Percentiles rank a stretch among this genome's conserved stretches.
phyloP scores from a whole-genome alignment of 1,140 invertebrate genomes.

The Scaptomyza pallida region DNA sequence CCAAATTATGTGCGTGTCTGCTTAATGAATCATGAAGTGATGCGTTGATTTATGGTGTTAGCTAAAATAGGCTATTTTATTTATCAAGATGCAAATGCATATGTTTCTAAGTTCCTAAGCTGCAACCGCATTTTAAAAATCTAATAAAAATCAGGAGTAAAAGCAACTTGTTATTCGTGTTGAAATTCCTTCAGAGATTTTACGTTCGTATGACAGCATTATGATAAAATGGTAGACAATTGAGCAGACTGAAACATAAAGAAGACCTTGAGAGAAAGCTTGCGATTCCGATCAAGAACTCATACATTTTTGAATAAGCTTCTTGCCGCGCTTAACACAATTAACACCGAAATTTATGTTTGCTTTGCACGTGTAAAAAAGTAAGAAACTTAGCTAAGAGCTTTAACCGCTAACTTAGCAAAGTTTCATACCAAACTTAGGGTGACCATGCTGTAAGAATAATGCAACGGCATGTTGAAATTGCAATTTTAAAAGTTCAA shows the following conservation, averaged over 20 bases:
- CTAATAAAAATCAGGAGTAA: not conserved
- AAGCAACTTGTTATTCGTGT: no score
- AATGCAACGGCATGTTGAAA: not conserved
- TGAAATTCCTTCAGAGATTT: no score
- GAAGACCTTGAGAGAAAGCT: no score
- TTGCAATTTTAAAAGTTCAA: not conserved
- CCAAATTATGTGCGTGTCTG: conserved; percentile 38
- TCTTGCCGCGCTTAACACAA: no score
- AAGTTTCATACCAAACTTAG: conserved; percentile 16
- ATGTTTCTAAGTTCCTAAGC: not conserved
- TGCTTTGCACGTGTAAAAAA: no score
- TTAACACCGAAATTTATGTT: no score
- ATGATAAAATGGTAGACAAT: no score
- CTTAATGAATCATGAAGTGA: conserved; percentile 53
- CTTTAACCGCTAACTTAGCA: not conserved
- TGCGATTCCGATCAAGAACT: no score
- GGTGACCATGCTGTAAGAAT: conserved; percentile 6
- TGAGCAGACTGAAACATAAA: no score
- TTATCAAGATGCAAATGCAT: not conserved
- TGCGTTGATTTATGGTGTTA: conserved; percentile 21
- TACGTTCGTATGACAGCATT: no score
- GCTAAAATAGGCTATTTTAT: not conserved
- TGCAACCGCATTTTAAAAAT: not conserved
- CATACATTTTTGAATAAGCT: no score
- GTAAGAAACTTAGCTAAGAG: conserved; percentile 1